Conservation (phyloP, 2,888 invertebrate genomes). For the Drosophila austrosaltans region DNA sequence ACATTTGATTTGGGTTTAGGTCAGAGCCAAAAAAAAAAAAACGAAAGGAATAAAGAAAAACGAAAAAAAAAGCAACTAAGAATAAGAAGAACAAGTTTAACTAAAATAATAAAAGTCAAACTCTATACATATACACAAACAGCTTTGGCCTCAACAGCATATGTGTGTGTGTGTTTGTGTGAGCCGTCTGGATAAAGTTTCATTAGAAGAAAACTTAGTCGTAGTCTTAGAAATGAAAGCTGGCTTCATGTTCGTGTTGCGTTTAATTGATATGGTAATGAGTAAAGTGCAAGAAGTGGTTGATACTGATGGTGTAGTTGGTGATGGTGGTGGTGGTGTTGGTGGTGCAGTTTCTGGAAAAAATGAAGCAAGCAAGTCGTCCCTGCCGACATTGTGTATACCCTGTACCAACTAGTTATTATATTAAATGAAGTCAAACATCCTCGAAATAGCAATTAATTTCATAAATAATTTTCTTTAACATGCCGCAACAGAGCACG, state of each 20-base stretch:
- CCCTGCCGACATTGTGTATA: too few species aligned
- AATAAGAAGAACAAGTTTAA: constrained; percentile 59
- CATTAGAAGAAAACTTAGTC: constrained; percentile 47
- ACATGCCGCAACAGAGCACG: too few species aligned
- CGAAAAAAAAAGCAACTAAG: neutral
- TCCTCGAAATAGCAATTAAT: too few species aligned
- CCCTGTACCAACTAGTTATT: too few species aligned
- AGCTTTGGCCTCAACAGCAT: constrained; percentile 65
- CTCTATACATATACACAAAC: constrained; percentile 55
- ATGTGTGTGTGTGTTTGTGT: constrained; percentile 13
- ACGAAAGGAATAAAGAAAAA: neutral
- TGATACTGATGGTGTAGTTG: constrained; percentile 32
- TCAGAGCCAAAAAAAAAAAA: neutral
- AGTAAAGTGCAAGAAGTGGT: constrained; percentile 50
- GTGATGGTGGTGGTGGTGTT: constrained; percentile 12
- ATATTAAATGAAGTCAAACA: too few species aligned
- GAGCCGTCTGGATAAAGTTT: constrained; percentile 46
- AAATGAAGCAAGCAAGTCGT: too few species aligned
- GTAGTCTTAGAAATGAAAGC: constrained; percentile 25
- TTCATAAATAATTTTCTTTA: too few species aligned
- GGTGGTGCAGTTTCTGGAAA: neutral
- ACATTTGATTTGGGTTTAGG: constrained; percentile 64
- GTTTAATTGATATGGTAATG: constrained; percentile 65
- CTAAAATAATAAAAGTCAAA: constrained; percentile 76
- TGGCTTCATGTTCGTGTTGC: constrained; percentile 47